Base-by-base conservation (phyloP, 2,888 invertebrate species). In the Zelleria hepariella region DNA sequence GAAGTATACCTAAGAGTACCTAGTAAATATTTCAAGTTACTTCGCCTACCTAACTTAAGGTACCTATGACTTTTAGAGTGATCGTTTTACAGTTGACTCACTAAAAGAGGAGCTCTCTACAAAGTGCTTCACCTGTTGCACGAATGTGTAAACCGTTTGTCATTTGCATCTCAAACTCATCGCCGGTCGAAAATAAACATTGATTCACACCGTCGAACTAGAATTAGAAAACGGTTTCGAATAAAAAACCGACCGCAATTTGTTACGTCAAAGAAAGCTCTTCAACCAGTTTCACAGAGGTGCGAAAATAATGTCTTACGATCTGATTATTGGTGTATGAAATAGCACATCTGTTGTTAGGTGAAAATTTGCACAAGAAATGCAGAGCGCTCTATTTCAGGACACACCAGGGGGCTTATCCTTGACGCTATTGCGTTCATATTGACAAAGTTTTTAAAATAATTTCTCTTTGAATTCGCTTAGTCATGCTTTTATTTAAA, bases 211-310 rank as follows among this genome's bases (percentile, higher is more conserved):
- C 66, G 67, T 68, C 67, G 15, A 15, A 42, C 32, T 42, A 42
- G 32, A 42, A 42, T 42, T 42, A 42, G 32, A 42, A 42, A 69
- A 66, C 66, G 66, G 65, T 68, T 69, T 65, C 67, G 63, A 68
- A 70, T 70, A 73, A 67, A 72, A 70, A 80, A 84, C 86, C 83
- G 82, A 79, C 74, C 71, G 60, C 67, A 65, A 42, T 10, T 42
- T 61, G 67, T 82, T 82, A 82, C 85, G 84, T 84, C 83, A 82
- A 78, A 76, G 72, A 72, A 74, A 66, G 72, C 24, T 57, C 58
- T 59, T 49, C 48, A 23, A 55, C 56, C 49, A 48, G 32, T 60
- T 42, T 15, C 10, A 42, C 32, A 42, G 32, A 42, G 32, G 32
- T 42, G 32, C 59, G 10, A 59, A 67, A 63, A 69, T 73, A 49